Base-by-base conservation (phyloP, 2,113 vertebrate species). In the Odocoileus hemionus region DNA sequence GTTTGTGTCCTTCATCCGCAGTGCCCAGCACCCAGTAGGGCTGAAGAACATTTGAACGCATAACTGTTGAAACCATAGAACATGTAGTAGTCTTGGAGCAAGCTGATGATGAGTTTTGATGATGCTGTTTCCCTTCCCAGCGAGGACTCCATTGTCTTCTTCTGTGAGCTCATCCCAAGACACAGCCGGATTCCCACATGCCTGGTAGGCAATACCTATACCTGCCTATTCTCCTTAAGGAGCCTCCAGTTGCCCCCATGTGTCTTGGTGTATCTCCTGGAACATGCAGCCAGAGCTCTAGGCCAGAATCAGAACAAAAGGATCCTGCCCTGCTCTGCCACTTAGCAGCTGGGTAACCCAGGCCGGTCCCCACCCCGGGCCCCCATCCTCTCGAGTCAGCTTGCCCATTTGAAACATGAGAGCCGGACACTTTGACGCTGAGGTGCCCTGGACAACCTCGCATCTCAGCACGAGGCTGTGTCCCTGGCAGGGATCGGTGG, bases 21-120 rank as follows among this genome's bases (percentile, higher is more conserved):
- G 30, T 3, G n/a, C 76, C 88, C 17, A 39, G 80, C 54, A 45
- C 55, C 80, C 33, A 36, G 82, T 60, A 39, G 78, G 58, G 54
- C 82, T 5, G 50, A 2, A 3, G 21, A 9, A 8, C 26, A 2
- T 52, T 30, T 33, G 74, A 36, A 30, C 7, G 23, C 60, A 15
- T 0, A 13, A 2, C n/a, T 55, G 52, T 47, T 88, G 86, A 55
- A 36, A 60, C n/a, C 0, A 4, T 0, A 12, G 86, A 3, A 45
- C 30, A 0, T 5, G 12, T 17, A 55, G 28, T 11, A 15, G 25
- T n/a, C 60, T 17, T 9, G 30, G 70, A 45, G 61, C 12, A 0
- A 0, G 50, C 52, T 4, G 13, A 15, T 0, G 57, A 21, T 1
- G 43, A 10, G 12, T 33, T 74, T 9, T 1, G 33, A 23, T 4